These are phyloP conservation scores for Limnephilus marmoratus DNA, from an alignment of 2,888 invertebrate species.

Conservation along the genomic window DNA sequence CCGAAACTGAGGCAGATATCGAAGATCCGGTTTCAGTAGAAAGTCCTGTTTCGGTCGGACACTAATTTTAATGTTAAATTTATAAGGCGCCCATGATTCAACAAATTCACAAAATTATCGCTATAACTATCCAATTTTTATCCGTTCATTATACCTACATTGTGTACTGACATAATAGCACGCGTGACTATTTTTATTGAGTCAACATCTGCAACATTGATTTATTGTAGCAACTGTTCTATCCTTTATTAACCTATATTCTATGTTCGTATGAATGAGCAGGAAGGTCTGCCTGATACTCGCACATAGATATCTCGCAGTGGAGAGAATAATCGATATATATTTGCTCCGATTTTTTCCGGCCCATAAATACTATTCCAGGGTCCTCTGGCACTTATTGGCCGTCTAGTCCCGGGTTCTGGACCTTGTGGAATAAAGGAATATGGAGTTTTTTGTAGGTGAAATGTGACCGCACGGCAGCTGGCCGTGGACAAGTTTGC, in stretches of 20 bases:
- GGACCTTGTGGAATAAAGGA: not conserved
- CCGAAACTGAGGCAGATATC: too few species aligned
- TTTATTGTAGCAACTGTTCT: not conserved
- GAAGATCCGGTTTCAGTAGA: too few species aligned
- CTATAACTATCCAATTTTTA: too few species aligned
- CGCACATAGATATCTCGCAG: not conserved
- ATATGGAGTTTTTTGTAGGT: not conserved
- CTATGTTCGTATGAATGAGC: not conserved
- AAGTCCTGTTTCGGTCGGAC: too few species aligned
- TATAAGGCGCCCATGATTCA: too few species aligned
- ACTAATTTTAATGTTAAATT: too few species aligned
- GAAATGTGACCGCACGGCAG: slow-evolving; percentile 42
- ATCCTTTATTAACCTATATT: not conserved
- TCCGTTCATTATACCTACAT: not conserved
- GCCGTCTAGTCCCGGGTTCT: slow-evolving; percentile 12
- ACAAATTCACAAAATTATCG: too few species aligned
- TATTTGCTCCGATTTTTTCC: slow-evolving; percentile 54
- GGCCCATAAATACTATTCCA: slow-evolving; percentile 56
- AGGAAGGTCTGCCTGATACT: not conserved
- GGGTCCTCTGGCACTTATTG: slow-evolving; percentile 55
- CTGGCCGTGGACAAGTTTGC: slow-evolving; percentile 18
- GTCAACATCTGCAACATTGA: not conserved
- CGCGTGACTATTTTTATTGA: not conserved
- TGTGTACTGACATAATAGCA: not conserved
- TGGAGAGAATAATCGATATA: not conserved